phyloP scores from a whole-genome alignment of 2,888 invertebrate genomes.

The Andrena bucephala region DNA sequence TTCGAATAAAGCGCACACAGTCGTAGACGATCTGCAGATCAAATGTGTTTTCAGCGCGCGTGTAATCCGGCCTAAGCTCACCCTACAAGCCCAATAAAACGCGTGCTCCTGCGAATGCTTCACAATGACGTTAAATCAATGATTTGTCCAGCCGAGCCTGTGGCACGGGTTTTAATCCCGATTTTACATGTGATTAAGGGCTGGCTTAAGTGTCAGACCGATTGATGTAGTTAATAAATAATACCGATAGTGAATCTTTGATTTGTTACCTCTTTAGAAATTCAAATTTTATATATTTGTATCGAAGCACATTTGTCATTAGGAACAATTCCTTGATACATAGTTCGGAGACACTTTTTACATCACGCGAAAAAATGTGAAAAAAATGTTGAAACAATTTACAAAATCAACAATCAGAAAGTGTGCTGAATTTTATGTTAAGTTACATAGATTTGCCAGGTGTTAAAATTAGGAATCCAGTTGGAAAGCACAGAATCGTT shows the following conservation, averaged over 20 bases:
- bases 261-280: no score
- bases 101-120: slow-evolving; percentile 62
- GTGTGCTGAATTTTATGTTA: not conserved
- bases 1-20: slow-evolving; percentile 48
- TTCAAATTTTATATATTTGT: no score
- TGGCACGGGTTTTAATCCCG: slow-evolving; percentile 75
- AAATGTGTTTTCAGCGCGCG: slow-evolving; percentile 73
- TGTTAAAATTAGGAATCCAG: not conserved
- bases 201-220: slow-evolving; percentile 72
- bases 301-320: no score
- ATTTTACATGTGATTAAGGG: slow-evolving; percentile 81
- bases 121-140: slow-evolving; percentile 78
- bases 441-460: not conserved
- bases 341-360: no score
- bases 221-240: slow-evolving; percentile 59
- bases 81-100: slow-evolving; percentile 75
- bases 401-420: no score
- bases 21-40: slow-evolving; percentile 64
- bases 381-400: no score
- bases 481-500: slow-evolving; percentile 21
- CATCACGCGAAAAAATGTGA: no score
- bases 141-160: slow-evolving; percentile 73
- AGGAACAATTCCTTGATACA: no score
- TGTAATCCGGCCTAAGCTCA: slow-evolving; percentile 79
- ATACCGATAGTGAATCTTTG: not conserved